A percentile compares a stretch with the other conserved stretches of the same genome.
These are phyloP conservation scores for Hyles vespertilio DNA, from an alignment of 1,140 invertebrate species.

Conservation along the genomic window DNA sequence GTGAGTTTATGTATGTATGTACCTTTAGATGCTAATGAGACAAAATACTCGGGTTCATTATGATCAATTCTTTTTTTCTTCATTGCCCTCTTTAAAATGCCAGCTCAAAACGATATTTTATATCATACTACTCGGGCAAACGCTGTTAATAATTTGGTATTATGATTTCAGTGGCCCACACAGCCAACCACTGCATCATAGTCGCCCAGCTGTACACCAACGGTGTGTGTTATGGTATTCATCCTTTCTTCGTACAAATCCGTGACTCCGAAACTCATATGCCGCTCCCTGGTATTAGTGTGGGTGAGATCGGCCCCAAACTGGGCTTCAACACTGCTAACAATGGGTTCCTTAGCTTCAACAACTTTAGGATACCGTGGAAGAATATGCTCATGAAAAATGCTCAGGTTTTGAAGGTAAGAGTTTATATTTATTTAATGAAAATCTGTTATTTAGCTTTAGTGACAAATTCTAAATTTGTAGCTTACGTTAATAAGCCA, in stretches of 20 bases:
- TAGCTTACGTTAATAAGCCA: too few relatives aligned
- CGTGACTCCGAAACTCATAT: slow-evolving; percentile 89
- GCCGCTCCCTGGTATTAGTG: slow-evolving; percentile 88
- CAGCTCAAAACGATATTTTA: neutral
- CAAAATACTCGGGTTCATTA: too few relatives aligned
- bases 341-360: slow-evolving; percentile 91
- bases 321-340: slow-evolving; percentile 91
- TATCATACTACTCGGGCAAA: neutral
- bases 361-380: slow-evolving; percentile 89
- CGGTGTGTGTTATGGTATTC: slow-evolving; percentile 88
- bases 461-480: neutral
- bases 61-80: neutral
- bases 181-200: slow-evolving; percentile 90
- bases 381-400: slow-evolving; percentile 96
- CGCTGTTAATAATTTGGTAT: neutral
- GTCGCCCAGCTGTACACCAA: slow-evolving; percentile 90
- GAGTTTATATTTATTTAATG: too few relatives aligned
- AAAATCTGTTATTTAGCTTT: too few relatives aligned
- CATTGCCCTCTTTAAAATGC: neutral
- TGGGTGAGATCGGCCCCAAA: slow-evolving; percentile 95
- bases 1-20: too few relatives aligned
- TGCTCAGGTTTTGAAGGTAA: slow-evolving; percentile 83
- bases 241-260: slow-evolving; percentile 93
- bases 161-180: slow-evolving; percentile 85
- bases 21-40: too few relatives aligned